Base-by-base conservation (phyloP, 2,888 invertebrate species). In the Hypsopygia costalis region DNA sequence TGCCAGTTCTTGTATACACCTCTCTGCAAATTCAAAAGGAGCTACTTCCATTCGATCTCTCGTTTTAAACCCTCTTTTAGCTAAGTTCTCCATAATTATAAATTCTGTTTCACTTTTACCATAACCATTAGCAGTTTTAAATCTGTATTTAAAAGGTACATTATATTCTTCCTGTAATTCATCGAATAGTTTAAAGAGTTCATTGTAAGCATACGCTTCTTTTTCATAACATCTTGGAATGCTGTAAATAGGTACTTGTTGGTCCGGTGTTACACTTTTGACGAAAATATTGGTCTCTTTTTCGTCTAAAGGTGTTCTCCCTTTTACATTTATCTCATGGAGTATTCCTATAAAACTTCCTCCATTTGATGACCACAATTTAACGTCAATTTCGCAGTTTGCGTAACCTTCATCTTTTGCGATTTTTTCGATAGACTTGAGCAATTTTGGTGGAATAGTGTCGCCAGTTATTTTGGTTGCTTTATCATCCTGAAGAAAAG, bases 71-170 rank as follows among this genome's bases (percentile, higher is more conserved):
- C 71, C 74, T 39, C 53, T 56, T 25, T 54, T 64, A 4, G 47
- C 35, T 11, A 79, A 41, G 46, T 80, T 72, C 47, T 77, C 76
- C 22, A 80, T 51, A 34, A 80, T 62, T 1, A 81, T 65, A 1
- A 62, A 56, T 36, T 72, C 58, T 7, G 47, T 38, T 34, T 52
- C 60, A 1, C 56, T 61, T 49, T 66, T 67, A 4, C 61, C 44
- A 32, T 61, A 80, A 41, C 48, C 51, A 41, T 68, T 66, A 0
- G 61, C 55, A n/a, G 63, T 57, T 36, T 58, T 62, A 9, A 57
- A 75, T 58, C 62, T 60, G 33, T 75, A 62, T 12, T 51, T 44
- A 0, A 9, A 0, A 5, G 76, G 71, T 8, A 81, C 47, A 0
- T 59, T 51, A 0, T 54, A 61, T 36, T 65, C 51, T 3, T 59